Base-by-base conservation (phyloP, 2,888 invertebrate genomes). In the Steromphala cineraria region DNA sequence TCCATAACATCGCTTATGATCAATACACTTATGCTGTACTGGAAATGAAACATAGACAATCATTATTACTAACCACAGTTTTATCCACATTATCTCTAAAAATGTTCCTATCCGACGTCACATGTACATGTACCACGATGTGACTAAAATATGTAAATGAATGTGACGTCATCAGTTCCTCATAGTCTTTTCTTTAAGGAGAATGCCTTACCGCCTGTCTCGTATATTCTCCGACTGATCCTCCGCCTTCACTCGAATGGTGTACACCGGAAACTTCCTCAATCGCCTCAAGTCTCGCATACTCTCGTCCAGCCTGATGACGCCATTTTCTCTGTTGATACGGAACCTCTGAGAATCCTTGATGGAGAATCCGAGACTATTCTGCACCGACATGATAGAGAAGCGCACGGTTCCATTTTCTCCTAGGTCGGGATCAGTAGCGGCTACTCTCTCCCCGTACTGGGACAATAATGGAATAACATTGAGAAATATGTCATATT, bases 321-420 rank as follows among this genome's bases (percentile, higher is more conserved):
- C 78, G 13, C 86, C 85, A 13, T 40, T 53, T 0, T 80, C 36
- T 7, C 79, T 80, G 53, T 84, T 82, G 15, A 86, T 81, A 2
- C 76, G 55, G 81, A 86, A 86, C 24, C 85, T 80, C 52, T 82
- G 80, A 19, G 79, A 77, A 67, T 86, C 85, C 10, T 78, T 78
- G 36, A 83, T 78, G 7, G 83, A 81, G 17, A 74, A 67, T 0
- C 83, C 85, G 2, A 52, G 46, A 24, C 40, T 81, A 3, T 81
- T 76, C 24, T 67, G 62, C 3, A 83, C 82, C 0, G 67, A 40
- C 1, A 21, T 71, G 13, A 86, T 83, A 3, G 75, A 74, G 81
- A 84, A 86, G 7, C 53, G 74, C 15, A 86, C 76, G 3, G 78
- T 77, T 4, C 84, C 84, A 55, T 86, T 86, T 52, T 84, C 84